Base-by-base conservation (phyloP, 2,888 invertebrate species). In the Agrotis ipsilon region DNA sequence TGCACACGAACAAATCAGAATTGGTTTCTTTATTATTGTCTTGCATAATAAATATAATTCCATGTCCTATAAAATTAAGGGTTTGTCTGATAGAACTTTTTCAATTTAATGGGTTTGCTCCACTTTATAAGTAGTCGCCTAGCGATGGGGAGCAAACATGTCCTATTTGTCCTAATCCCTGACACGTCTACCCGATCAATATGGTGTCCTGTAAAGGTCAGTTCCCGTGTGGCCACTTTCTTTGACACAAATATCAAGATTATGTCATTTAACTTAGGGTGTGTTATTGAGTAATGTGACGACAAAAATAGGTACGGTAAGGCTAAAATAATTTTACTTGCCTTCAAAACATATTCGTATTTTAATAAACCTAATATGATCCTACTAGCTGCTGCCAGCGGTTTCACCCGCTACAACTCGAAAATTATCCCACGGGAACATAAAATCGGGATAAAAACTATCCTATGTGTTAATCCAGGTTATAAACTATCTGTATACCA, bases 111-210 rank as follows among this genome's bases (percentile, higher is more conserved):
- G 59, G 49, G 66, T 85, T 83, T 76, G 86, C 79, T 86, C 85
- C 82, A 84, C 76, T 85, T 80, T 75, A 19, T 66, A n/a, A n/a
- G n/a, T n/a, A 86, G 93, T 94, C 93, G 94, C 93, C 89, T 91
- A 93, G 94, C 91, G 90, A 94, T 92, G 80, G 71, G 65, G 75
- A 75, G 73, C 92, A 92, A 94, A 94, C 92, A 93, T 84, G 85
- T 90, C 86, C 89, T 87, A n/a, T n/a, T n/a, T 84, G 85, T 90
- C 86, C 89, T 87, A 87, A 90, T 89, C 89, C 85, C 81, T 86
- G 75, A 84, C 67, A 70, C 65, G 69, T 63, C 78, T 87, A 85
- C 82, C 75, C 89, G 89, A 92, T 93, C 92, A 88, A 93, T 92
- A 89, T 83, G 62, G 62, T 84, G 80, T 83, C 83, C 80, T 72